Percentiles rank a stretch among this genome's conserved stretches.
These are phyloP conservation scores for Chloropsis hardwickii DNA, from an alignment of 2,113 vertebrate genomes.

Conservation along the genomic window DNA sequence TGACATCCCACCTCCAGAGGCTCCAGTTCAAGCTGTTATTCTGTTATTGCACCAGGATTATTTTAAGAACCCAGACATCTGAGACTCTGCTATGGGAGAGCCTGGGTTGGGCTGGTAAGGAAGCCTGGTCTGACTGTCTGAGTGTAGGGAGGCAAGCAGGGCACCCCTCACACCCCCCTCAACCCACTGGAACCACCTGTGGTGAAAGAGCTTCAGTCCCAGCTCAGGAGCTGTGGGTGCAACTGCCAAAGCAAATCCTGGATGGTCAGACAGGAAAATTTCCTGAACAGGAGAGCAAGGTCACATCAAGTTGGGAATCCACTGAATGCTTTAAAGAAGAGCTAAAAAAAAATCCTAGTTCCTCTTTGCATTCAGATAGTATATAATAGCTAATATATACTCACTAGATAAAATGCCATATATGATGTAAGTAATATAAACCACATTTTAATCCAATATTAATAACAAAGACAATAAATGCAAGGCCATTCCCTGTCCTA, in stretches of 20 bases:
- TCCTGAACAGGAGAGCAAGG: not conserved
- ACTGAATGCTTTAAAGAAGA: not conserved
- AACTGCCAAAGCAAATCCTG: not conserved
- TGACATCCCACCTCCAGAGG: not conserved
- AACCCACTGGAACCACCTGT: accelerated
- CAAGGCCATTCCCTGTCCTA: not conserved
- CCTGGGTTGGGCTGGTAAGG: not conserved
- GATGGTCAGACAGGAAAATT: not conserved
- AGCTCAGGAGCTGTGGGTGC: not conserved
- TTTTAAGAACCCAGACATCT: not conserved
- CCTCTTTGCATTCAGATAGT: not conserved
- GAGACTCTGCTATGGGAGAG: not conserved
- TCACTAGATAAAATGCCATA: not conserved
- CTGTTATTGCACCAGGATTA: not conserved
- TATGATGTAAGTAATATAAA: not conserved
- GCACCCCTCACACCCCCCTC: accelerated
- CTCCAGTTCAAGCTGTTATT: not conserved
- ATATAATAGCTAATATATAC: not conserved
- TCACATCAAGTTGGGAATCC: not conserved
- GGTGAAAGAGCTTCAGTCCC: accelerated
- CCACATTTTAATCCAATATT: not conserved
- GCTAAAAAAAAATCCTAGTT: not conserved
- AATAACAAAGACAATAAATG: not conserved
- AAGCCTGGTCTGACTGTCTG: not conserved
- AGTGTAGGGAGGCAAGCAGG: not conserved